Conservation (phyloP, 1,140 invertebrate species). For the Periplaneta americana region DNA sequence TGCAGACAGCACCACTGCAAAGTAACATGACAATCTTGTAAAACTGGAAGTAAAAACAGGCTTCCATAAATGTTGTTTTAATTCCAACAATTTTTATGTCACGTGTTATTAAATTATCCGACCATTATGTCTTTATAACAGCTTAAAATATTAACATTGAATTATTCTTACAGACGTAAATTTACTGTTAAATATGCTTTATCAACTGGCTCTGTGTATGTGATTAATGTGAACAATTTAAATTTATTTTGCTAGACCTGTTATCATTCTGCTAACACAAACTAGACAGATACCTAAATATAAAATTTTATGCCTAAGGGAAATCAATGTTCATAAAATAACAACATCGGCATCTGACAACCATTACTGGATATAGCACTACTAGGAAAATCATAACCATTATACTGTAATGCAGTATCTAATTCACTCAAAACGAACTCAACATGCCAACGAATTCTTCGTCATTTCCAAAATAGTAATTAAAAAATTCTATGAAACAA, state of each 20-base stretch:
- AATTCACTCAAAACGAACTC: neutral
- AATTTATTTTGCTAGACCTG: neutral
- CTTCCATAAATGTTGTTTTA: neutral
- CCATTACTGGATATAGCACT: neutral
- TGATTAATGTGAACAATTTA: neutral
- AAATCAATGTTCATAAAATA: neutral
- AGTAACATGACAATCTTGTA: neutral
- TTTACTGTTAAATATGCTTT: neutral
- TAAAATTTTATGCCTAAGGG: neutral
- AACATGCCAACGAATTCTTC: neutral
- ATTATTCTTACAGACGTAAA: neutral
- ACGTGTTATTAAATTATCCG: neutral
- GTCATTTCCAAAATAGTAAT: neutral
- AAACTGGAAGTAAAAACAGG: neutral
- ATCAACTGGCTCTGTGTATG: neutral
- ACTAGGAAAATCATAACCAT: neutral
- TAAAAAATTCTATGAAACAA: neutral
- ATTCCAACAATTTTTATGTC: neutral
- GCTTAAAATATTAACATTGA: too few relatives aligned
- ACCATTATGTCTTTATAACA: neutral
- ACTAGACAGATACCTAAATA: neutral
- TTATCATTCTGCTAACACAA: neutral
- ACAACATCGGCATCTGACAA: neutral
- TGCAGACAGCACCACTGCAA: constrained; percentile 7
- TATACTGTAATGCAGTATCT: too few relatives aligned